Evolutionary conservation across 1,140 invertebrate species (phyloP).

Genomic region (Apolygus lucorum): DNA sequence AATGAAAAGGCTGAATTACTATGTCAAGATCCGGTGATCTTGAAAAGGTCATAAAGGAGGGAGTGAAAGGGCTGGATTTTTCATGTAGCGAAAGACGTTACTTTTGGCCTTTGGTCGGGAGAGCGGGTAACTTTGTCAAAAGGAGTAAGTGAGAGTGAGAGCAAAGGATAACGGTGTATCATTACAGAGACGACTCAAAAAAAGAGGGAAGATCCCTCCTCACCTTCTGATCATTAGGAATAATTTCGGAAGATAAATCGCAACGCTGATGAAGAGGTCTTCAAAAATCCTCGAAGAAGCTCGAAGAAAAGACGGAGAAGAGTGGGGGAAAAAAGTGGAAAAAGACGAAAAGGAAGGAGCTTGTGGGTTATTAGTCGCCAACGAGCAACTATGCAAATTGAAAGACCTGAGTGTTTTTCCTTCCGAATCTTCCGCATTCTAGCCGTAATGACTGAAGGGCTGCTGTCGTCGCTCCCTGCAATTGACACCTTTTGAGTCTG

Average conservation of each 20-base stretch:
- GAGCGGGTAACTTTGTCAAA: background rate
- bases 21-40: background rate
- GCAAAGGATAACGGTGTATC: background rate
- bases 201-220: background rate
- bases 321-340: background rate
- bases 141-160: background rate
- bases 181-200: background rate
- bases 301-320: background rate
- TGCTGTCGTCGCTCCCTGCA: background rate
- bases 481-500: background rate
- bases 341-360: background rate
- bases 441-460: background rate
- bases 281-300: background rate
- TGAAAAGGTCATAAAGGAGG: background rate
- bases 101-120: background rate
- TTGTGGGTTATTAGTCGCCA: background rate
- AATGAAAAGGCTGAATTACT: background rate
- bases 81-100: background rate
- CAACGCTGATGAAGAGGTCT: background rate
- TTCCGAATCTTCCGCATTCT: background rate
- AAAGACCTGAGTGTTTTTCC: background rate
- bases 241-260: background rate
- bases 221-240: background rate
- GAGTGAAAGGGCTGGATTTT: too few relatives aligned
- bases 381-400: background rate